Evolutionary conservation across 2,888 invertebrate species (phyloP).

Genomic region (Podotricha telesiphe): DNA sequence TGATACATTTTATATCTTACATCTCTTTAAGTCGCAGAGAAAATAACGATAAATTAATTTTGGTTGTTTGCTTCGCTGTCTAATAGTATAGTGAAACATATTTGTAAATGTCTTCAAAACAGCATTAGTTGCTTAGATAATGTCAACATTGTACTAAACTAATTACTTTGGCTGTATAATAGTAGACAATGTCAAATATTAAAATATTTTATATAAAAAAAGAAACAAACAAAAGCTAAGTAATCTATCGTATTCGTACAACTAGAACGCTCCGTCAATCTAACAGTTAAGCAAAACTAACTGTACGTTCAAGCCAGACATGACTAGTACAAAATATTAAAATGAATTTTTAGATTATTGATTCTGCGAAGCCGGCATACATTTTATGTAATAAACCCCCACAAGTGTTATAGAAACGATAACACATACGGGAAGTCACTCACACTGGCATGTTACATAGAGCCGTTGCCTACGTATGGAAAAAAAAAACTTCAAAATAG

Average conservation of each 20-base stretch:
- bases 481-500: conserved; percentile 81
- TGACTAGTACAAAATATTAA: conserved; percentile 65
- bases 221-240: neutral
- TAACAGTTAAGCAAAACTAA: conserved; percentile 17
- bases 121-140: no score
- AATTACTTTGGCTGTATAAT: neutral
- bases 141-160: no score
- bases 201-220: neutral
- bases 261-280: neutral
- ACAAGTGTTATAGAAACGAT: conserved; percentile 59
- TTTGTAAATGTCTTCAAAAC: no score
- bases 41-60: no score
- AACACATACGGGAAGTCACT: conserved; percentile 74
- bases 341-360: conserved; percentile 78
- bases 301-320: conserved; percentile 39
- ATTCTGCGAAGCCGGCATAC: conserved; percentile 58
- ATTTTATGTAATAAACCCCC: conserved; percentile 75
- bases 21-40: neutral
- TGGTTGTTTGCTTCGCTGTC: no score
- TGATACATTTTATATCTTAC: neutral
- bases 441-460: conserved; percentile 76
- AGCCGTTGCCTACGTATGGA: conserved; percentile 72
- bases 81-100: no score
- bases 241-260: neutral
- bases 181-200: neutral